Evolutionary conservation across 2,797 vertebrate genomes (phyloP).

Genomic region (Girardinus metallicus): DNA sequence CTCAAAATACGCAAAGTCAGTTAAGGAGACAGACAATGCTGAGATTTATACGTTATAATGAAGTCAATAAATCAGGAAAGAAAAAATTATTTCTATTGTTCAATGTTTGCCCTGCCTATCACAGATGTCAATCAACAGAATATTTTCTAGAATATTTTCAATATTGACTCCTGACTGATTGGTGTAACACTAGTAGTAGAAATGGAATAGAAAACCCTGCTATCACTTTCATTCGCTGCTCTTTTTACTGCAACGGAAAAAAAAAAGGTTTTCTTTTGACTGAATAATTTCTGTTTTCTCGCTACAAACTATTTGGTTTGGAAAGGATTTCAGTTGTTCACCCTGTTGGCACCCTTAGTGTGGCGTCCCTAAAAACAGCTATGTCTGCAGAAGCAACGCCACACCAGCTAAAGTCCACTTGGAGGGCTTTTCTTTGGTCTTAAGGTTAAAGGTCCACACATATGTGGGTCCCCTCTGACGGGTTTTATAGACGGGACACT

Average conservation of each 20-base stretch:
- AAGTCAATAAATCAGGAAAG: background rate
- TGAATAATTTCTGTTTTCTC: background rate
- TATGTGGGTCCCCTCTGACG: constrained; percentile 91
- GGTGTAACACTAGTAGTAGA: background rate
- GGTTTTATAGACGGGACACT: constrained; percentile 93
- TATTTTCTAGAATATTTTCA: background rate
- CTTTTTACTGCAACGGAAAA: background rate
- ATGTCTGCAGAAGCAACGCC: constrained; percentile 90
- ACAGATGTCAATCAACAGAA: background rate
- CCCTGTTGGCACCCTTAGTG: constrained; percentile 24
- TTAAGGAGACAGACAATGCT: background rate
- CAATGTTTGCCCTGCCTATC: background rate
- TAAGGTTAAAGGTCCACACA: constrained; percentile 94
- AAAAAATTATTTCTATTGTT: background rate
- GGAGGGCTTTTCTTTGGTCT: constrained; percentile 89
- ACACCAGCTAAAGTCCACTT: constrained; percentile 95
- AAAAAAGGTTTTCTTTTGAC: background rate
- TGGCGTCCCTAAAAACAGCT: background rate
- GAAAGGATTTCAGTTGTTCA: background rate
- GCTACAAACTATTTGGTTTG: constrained; percentile 1
- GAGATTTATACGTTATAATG: background rate
- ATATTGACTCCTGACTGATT: background rate
- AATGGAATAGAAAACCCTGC: background rate
- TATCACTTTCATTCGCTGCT: background rate
- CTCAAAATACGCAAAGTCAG: background rate